Base-by-base conservation (phyloP, 1,140 invertebrate species). In the Stegodyphus dumicola region DNA sequence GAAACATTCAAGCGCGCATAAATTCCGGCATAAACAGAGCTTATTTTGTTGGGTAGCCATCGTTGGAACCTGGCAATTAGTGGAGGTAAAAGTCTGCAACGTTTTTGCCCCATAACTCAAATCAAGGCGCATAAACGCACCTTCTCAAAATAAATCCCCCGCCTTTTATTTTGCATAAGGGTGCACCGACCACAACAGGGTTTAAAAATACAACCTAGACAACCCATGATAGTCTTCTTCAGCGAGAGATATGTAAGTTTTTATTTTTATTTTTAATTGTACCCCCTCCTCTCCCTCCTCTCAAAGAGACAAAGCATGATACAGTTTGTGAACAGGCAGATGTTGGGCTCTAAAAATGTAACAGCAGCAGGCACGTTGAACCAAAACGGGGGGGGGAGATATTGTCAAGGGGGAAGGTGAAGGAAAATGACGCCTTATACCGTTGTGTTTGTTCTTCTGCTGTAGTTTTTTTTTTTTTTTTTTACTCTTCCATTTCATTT, bases 141-240 rank as follows among this genome's bases (percentile, higher is more conserved):
- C 33, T 73, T 80, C 78, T 80, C 64, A 80, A 80, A 80, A 80
- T 80, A 80, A 80, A 64, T 70, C 10, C 54, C 78, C 78, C 52
- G 9, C 53, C 78, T 64, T 77, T 71, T 80, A 80, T 60, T 80
- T 80, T 73, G 69, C 78, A 80, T 80, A 71, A 33, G 33, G 33
- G 33, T 33, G 33, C 33, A 3, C 33, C 33, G 33, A 33, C 33
- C 73, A 80, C 78, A 64, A 80, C 78, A 51, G 67, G 77, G 54
- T 67, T 80, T 80, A 80, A 80, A 80, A 80, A 80, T 80, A 80
- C 18, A 65, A 18, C 52, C 51, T 64, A 52, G n/a, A 6, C 66
- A 6, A 17, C 11, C n/a, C 15, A 17, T 70, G 33, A 49, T 69
- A 70, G 9, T 69, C 66, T 54, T 79, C 48, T 79, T 79, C 54